These are phyloP conservation scores for Acrocephalus kingi DNA, from an alignment of 2,113 vertebrate species.

Conservation along the genomic window DNA sequence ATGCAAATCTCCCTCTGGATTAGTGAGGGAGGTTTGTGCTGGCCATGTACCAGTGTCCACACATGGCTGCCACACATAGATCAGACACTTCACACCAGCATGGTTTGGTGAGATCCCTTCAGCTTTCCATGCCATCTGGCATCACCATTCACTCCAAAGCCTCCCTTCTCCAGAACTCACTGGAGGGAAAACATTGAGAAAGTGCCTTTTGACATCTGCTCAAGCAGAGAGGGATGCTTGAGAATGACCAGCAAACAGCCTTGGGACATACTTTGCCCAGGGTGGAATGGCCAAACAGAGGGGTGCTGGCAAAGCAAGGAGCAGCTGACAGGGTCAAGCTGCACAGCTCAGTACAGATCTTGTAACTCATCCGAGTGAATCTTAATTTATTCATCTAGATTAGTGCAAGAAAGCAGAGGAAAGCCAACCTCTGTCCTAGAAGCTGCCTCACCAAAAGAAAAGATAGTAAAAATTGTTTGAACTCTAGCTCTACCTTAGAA, in stretches of 20 bases:
- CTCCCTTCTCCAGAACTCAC: neutral
- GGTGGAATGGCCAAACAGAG: neutral
- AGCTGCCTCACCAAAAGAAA: neutral
- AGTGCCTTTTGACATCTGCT: neutral
- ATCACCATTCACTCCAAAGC: neutral
- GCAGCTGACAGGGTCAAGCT: neutral
- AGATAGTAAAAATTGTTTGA: neutral
- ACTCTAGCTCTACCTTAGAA: neutral
- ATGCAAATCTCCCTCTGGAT: neutral
- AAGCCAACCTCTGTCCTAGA: neutral
- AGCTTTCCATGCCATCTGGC: neutral
- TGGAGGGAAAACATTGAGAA: neutral
- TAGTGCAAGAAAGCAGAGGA: neutral
- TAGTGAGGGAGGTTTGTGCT: neutral
- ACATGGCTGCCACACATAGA: neutral
- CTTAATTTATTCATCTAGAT: neutral
- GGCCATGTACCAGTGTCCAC: rapidly evolving
- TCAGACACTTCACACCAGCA: neutral
- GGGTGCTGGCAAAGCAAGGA: neutral
- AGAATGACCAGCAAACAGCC: neutral
- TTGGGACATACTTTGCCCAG: neutral
- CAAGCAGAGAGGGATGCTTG: neutral
- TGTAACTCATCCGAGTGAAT: neutral
- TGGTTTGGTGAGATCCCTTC: neutral
- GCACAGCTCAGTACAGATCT: neutral